Conservation (phyloP, 2,888 invertebrate genomes). For the Eudasyphora cyanicolor region DNA sequence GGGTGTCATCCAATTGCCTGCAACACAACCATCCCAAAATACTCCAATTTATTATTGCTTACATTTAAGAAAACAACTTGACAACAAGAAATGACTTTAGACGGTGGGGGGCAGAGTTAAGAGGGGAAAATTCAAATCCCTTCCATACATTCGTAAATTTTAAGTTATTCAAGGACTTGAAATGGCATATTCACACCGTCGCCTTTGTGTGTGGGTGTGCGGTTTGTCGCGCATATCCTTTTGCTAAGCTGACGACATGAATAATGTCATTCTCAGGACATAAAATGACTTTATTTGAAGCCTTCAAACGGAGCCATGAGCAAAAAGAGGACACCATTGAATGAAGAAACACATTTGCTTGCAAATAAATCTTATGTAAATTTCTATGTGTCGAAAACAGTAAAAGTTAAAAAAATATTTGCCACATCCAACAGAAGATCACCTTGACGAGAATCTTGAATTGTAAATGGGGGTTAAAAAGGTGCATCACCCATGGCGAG, state of each 20-base stretch:
- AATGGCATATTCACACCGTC: conserved; percentile 48
- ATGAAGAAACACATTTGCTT: neutral
- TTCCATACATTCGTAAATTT: conserved; percentile 41
- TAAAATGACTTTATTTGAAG: conserved; percentile 10
- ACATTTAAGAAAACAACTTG: neutral
- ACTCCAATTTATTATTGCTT: neutral
- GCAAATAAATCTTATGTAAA: conserved; percentile 17
- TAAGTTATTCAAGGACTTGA: conserved; percentile 55
- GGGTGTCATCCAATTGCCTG: too few relatives aligned
- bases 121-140: neutral
- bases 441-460: neutral
- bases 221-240: neutral
- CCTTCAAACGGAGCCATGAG: neutral
- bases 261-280: conserved; percentile 55
- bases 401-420: neutral
- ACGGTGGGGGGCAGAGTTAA: neutral
- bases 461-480: neutral
- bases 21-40: neutral
- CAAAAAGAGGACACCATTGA: neutral
- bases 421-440: neutral
- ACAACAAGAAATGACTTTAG: too few relatives aligned
- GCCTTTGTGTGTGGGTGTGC: neutral
- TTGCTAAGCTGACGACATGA: conserved; percentile 61
- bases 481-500: neutral
- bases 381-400: neutral